These are phyloP conservation scores for Tribolium madens DNA, from an alignment of 1,140 invertebrate species.

Conservation along the genomic window DNA sequence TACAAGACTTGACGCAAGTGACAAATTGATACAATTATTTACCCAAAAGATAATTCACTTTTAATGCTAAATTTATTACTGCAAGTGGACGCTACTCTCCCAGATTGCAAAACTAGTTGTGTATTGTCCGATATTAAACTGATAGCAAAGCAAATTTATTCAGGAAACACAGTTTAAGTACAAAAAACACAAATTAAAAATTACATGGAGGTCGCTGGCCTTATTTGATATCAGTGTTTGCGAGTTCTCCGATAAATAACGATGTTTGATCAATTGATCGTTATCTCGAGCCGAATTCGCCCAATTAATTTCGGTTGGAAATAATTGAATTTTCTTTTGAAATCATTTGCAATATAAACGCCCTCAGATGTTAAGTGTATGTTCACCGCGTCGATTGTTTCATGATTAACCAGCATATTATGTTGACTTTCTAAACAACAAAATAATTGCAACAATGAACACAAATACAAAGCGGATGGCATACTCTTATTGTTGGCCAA, in stretches of 20 bases:
- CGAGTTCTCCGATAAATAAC: background rate
- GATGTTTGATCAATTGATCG: background rate
- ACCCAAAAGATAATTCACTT: background rate
- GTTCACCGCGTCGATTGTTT: slow-evolving; percentile 15
- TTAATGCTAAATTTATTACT: background rate
- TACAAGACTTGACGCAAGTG: background rate
- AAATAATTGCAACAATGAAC: slow-evolving; percentile 35
- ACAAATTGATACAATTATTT: background rate
- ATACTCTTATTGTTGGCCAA: slow-evolving; percentile 32
- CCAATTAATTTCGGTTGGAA: background rate
- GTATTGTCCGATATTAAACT: too few species aligned
- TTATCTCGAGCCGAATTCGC: background rate
- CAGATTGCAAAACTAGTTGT: too few species aligned
- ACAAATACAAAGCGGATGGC: slow-evolving; percentile 23
- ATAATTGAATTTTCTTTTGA: slow-evolving; percentile 19
- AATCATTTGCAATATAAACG: slow-evolving; percentile 16
- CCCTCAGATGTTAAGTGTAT: slow-evolving; percentile 17
- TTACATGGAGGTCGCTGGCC: too few species aligned
- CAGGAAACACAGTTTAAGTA: too few species aligned
- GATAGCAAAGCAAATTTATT: too few species aligned
- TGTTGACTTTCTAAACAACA: slow-evolving; percentile 31
- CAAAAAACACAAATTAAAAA: too few species aligned
- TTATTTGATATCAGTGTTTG: background rate
- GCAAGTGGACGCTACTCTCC: background rate
- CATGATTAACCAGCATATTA: slow-evolving; percentile 26